These are phyloP conservation scores for Branchellion lobata DNA, from an alignment of 2,888 invertebrate genomes.

Conservation along the genomic window DNA sequence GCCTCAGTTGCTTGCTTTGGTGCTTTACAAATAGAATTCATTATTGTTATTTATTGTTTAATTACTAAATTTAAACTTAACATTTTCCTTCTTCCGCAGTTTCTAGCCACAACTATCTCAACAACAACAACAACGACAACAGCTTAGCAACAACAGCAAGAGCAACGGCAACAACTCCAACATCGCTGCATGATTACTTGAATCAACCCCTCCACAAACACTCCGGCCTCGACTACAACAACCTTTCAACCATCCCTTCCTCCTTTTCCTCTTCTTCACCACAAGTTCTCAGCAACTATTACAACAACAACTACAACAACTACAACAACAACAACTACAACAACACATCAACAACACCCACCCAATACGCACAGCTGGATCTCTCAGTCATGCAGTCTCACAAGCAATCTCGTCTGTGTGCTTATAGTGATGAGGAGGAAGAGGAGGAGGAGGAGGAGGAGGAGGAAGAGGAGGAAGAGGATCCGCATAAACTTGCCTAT, in stretches of 20 bases:
- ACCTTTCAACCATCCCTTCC: neutral
- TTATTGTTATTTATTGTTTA: no score
- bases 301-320: conserved; percentile 13
- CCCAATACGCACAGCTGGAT: conserved; percentile 31
- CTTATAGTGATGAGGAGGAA: neutral
- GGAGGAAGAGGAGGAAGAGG: no score
- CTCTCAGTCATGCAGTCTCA: neutral
- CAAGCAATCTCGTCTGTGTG: neutral
- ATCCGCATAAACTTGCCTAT: neutral
- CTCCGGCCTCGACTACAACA: no score
- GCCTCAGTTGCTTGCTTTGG: no score
- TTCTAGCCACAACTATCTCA: neutral
- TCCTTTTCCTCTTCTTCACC: neutral
- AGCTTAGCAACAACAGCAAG: no score
- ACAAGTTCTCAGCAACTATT: neutral
- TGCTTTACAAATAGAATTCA: no score
- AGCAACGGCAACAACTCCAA: neutral
- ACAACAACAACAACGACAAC: neutral
- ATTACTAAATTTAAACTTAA: neutral
- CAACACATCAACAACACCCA: neutral
- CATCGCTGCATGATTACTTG: conserved; percentile 6
- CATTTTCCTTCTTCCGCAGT: neutral
- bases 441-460: conserved; percentile 13
- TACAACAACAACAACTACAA: neutral
- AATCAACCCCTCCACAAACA: neutral